Evolutionary conservation across 2,797 vertebrate species (phyloP).

Genomic region (Gallinago nigripennis): DNA sequence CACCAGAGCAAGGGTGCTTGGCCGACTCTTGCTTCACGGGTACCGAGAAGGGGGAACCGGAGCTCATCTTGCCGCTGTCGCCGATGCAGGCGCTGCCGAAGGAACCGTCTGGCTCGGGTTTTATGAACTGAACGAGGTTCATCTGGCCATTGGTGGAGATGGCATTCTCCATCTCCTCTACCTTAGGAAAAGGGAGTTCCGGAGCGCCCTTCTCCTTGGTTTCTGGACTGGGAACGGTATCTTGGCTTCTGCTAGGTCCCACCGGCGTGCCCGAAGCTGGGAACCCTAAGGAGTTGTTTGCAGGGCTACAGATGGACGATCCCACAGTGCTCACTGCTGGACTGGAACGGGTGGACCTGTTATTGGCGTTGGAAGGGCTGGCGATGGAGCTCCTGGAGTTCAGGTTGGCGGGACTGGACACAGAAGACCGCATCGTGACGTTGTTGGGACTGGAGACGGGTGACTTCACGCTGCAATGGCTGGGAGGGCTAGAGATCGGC

Average conservation of each 20-base stretch:
- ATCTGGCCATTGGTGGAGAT: conserved; percentile 86
- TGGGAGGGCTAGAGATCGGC: conserved; percentile 93
- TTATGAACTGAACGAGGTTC: conserved; percentile 94
- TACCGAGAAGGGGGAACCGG: conserved; percentile 85
- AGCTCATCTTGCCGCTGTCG: conserved; percentile 81
- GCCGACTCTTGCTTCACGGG: conserved; percentile 93
- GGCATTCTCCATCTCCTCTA: conserved; percentile 88
- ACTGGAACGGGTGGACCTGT: conserved; percentile 93
- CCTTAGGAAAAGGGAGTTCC: conserved; percentile 90
- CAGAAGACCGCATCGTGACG: conserved; percentile 85
- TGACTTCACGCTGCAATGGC: conserved; percentile 91
- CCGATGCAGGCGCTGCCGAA: conserved; percentile 91
- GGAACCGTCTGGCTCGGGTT: conserved; percentile 92
- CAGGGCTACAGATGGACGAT: conserved; percentile 87
- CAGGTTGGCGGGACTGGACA: conserved; percentile 89
- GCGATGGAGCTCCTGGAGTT: conserved; percentile 89
- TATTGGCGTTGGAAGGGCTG: conserved; percentile 88
- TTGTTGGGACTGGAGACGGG: conserved; percentile 91
- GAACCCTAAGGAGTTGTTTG: conserved; percentile 84
- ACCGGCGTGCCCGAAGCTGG: conserved; percentile 81
- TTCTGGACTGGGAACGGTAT: conserved; percentile 87
- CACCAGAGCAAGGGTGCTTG: conserved; percentile 90
- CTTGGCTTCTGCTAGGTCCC: conserved; percentile 85
- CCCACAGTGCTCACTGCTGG: conserved; percentile 85
- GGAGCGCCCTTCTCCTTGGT: conserved; percentile 87